Percentiles rank a stretch among this genome's conserved stretches.
phyloP scores from a whole-genome alignment of 2,113 vertebrate genomes.

The Paraplagusia blochii region DNA sequence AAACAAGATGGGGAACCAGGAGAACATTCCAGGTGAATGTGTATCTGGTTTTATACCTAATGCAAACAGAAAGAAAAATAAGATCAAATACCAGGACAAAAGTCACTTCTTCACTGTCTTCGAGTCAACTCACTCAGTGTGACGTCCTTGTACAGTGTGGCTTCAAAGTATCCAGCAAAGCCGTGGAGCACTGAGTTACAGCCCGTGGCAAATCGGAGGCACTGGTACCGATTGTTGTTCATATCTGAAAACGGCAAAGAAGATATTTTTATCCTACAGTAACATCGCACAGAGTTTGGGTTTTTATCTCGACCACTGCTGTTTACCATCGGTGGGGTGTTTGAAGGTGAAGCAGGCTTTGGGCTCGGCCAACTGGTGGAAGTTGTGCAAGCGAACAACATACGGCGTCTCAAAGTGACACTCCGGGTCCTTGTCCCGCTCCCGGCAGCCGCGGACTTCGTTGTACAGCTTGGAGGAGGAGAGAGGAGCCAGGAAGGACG shows the following conservation, averaged over 20 bases:
- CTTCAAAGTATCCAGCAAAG: constrained; percentile 92
- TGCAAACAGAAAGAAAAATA: constrained; percentile 14
- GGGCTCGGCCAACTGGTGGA: constrained; percentile 86
- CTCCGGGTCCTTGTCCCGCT: constrained; percentile 86
- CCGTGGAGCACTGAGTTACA: constrained; percentile 91
- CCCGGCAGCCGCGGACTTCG: constrained; percentile 86
- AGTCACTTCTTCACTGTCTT: background rate
- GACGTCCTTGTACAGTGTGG: constrained; percentile 87
- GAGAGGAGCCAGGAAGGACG: constrained; percentile 87
- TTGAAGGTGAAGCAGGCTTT: constrained; percentile 87
- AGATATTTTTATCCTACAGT: background rate
- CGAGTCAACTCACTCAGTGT: constrained; percentile 81
- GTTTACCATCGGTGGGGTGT: constrained; percentile 83
- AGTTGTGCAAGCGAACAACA: constrained; percentile 91
- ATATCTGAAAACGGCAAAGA: constrained; percentile 60
- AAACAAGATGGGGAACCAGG: constrained; percentile 94
- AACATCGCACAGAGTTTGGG: background rate
- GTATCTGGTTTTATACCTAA: constrained; percentile 90
- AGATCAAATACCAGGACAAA: background rate
- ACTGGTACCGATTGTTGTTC: constrained; percentile 89
- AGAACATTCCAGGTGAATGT: constrained; percentile 95
- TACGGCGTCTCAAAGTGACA: constrained; percentile 93
- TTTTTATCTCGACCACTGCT: background rate
- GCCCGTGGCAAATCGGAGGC: constrained; percentile 79
- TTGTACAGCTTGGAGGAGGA: constrained; percentile 96